Conservation (phyloP, 2,888 invertebrate genomes). For the Lithophane socia region DNA sequence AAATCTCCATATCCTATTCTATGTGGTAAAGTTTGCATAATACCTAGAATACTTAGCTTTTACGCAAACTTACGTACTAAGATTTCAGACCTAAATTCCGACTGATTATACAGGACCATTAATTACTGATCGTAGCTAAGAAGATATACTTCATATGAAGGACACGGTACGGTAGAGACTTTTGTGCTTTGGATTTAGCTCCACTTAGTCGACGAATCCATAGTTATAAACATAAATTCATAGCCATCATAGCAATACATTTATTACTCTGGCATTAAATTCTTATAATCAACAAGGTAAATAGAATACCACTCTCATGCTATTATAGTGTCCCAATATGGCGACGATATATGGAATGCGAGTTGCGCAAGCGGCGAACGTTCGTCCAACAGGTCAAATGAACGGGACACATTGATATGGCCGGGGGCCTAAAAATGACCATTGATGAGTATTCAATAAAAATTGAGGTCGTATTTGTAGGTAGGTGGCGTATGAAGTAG, state of each 20-base stretch:
- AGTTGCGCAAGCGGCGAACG: slow-evolving; percentile 57
- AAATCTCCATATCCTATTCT: not conserved
- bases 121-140: not conserved
- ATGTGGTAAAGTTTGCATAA: not conserved
- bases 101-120: not conserved
- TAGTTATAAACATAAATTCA: not conserved
- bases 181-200: not conserved
- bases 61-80: not conserved
- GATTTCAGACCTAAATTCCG: not conserved
- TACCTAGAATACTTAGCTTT: not conserved
- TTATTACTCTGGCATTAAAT: not conserved
- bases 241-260: not conserved
- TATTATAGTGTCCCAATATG: slow-evolving; percentile 57
- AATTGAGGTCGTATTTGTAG: slow-evolving; percentile 20
- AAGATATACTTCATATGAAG: not conserved
- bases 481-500: slow-evolving; percentile 8
- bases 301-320: slow-evolving; percentile 10
- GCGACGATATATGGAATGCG: slow-evolving; percentile 62
- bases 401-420: slow-evolving; percentile 58
- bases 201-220: not conserved
- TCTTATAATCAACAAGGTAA: slow-evolving; percentile 17
- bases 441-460: slow-evolving; percentile 40
- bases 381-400: slow-evolving; percentile 56
- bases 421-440: slow-evolving; percentile 31
- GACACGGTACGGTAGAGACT: too few relatives aligned